phyloP scores from a whole-genome alignment of 2,113 vertebrate genomes.

The Peromyscus californicus region DNA sequence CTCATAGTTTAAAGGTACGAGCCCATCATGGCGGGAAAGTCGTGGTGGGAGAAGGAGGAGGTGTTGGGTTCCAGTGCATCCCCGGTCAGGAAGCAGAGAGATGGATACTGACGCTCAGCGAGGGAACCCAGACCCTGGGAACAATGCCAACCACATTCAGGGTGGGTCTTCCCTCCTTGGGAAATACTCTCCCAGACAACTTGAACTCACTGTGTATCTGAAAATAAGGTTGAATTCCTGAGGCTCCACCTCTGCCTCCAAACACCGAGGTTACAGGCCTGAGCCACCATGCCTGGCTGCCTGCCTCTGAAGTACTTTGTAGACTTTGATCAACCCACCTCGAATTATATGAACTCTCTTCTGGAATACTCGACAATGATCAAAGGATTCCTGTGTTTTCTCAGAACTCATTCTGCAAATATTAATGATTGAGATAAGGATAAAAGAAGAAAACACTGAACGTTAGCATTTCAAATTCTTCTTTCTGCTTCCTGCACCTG shows the following conservation, averaged over 20 bases:
- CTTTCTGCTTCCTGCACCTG: not conserved
- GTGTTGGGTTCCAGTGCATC: not conserved
- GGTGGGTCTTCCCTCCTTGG: not conserved
- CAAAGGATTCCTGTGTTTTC: not conserved
- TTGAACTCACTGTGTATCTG: not conserved
- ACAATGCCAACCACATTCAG: not conserved
- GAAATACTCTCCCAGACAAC: not conserved
- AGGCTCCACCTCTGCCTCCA: not conserved
- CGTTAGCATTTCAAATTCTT: not conserved
- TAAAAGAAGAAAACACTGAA: not conserved
- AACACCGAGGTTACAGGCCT: not conserved
- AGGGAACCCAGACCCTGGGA: not conserved
- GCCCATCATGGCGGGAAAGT: not conserved
- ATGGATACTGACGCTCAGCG: not conserved
- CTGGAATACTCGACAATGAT: not conserved
- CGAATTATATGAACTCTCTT: not conserved
- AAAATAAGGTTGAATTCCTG: not conserved
- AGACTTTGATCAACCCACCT: not conserved
- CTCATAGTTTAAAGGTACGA: not conserved
- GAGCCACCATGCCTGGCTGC: not conserved
- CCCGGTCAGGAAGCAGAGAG: not conserved
- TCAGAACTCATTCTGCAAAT: not conserved
- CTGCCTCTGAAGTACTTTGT: not conserved
- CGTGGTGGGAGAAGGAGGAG: not conserved
- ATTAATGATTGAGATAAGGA: conserved; percentile 9